Conservation (phyloP, 2,113 vertebrate species). For the Calypte anna region DNA sequence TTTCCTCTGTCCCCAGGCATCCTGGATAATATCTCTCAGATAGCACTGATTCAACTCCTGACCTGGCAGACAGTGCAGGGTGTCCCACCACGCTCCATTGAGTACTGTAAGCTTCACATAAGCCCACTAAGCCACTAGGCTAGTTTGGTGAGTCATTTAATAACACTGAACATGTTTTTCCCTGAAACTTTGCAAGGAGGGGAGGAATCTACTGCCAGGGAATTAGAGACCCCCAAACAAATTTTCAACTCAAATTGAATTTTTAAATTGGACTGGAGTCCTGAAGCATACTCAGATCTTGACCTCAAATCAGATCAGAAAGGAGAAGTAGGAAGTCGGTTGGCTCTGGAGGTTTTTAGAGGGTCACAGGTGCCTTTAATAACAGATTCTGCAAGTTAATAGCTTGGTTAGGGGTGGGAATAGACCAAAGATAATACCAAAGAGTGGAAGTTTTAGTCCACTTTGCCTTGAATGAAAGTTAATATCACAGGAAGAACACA, state of each 20-base stretch:
- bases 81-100: slow-evolving; percentile 54
- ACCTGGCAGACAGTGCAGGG: slow-evolving; percentile 53
- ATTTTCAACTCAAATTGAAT: slow-evolving; percentile 57
- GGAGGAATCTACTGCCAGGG: not conserved
- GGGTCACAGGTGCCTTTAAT: slow-evolving; percentile 31
- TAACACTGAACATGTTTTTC: slow-evolving; percentile 25
- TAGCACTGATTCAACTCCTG: slow-evolving; percentile 53
- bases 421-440: not conserved
- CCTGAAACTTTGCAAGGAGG: not conserved
- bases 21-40: slow-evolving; percentile 63
- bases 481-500: not conserved
- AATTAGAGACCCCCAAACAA: slow-evolving; percentile 47
- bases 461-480: not conserved
- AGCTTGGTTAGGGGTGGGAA: slow-evolving; percentile 28
- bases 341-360: slow-evolving; percentile 26
- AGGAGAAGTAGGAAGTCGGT: slow-evolving; percentile 20
- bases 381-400: slow-evolving; percentile 32
- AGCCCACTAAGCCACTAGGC: slow-evolving; percentile 54
- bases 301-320: slow-evolving; percentile 52
- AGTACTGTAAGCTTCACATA: slow-evolving; percentile 40
- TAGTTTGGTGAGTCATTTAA: slow-evolving; percentile 62
- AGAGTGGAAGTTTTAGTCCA: not conserved
- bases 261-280: slow-evolving; percentile 62
- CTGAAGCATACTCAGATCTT: slow-evolving; percentile 38
- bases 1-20: slow-evolving; percentile 70